These are phyloP conservation scores for Erinaceus europaeus DNA, from an alignment of 2,113 vertebrate genomes.

Conservation along the genomic window DNA sequence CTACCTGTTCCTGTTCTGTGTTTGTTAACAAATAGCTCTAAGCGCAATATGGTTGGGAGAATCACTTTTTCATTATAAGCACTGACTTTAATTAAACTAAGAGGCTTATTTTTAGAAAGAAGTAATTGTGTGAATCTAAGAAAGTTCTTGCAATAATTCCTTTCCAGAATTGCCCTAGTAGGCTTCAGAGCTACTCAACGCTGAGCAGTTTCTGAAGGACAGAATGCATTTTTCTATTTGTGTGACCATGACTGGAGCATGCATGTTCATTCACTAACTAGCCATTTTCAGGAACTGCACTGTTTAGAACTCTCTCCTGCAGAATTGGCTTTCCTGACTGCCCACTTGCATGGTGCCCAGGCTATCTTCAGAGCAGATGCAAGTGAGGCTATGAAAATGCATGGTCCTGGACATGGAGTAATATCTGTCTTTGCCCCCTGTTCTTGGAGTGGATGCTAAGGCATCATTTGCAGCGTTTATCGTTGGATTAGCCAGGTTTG, in stretches of 20 bases:
- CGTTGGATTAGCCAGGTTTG: slow-evolving; percentile 72
- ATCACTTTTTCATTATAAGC: slow-evolving; percentile 79
- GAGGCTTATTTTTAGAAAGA: slow-evolving; percentile 76
- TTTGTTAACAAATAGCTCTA: slow-evolving; percentile 86
- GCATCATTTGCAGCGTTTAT: slow-evolving; percentile 61
- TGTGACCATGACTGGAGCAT: slow-evolving; percentile 11
- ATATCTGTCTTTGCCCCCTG: slow-evolving; percentile 20
- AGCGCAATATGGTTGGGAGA: slow-evolving; percentile 82
- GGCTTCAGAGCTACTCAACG: neutral
- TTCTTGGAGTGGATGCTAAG: slow-evolving; percentile 43
- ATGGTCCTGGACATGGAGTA: neutral
- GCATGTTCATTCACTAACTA: slow-evolving; percentile 30
- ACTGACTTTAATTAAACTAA: slow-evolving; percentile 81
- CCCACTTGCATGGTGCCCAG: neutral
- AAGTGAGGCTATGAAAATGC: neutral
- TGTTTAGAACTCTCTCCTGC: neutral
- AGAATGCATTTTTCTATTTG: neutral
- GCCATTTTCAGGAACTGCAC: slow-evolving; percentile 1
- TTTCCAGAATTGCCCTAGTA: slow-evolving; percentile 3
- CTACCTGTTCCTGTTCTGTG: slow-evolving; percentile 74
- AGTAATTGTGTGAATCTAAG: slow-evolving; percentile 71
- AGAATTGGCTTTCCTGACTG: neutral
- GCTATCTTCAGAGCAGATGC: neutral
- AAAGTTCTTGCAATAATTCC: slow-evolving; percentile 74
- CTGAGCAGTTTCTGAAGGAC: slow-evolving; percentile 52